A percentile compares a stretch with the other conserved stretches of the same genome.
phyloP scores from a whole-genome alignment of 2,888 invertebrate genomes.

The Laspeyria flexula region DNA sequence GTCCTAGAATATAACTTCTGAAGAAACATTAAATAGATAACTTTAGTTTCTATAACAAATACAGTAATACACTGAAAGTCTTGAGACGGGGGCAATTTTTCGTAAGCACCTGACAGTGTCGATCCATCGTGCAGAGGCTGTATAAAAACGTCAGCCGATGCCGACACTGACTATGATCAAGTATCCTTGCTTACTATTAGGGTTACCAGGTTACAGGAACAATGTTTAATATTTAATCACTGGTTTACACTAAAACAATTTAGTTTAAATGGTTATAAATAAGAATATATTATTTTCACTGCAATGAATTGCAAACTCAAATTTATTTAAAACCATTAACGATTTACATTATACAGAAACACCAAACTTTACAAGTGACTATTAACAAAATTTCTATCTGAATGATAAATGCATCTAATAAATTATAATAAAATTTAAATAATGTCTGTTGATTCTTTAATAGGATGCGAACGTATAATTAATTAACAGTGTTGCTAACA shows the following conservation, averaged over 20 bases:
- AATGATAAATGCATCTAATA: conserved; percentile 42
- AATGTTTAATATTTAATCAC: conserved; percentile 1
- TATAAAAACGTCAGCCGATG: conserved; percentile 73
- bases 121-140: conserved; percentile 64
- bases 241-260: conserved; percentile 2
- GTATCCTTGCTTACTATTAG: conserved; percentile 55
- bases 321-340: conserved; percentile 33
- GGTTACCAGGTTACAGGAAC: conserved; percentile 40
- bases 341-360: conserved; percentile 19
- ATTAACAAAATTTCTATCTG: conserved; percentile 34
- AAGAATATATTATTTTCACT: conserved; percentile 19
- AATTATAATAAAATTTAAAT: conserved; percentile 47
- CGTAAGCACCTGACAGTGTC: conserved; percentile 68
- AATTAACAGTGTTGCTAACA: conserved; percentile 79
- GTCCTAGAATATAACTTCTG: too few relatives aligned
- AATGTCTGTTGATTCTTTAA: conserved; percentile 47
- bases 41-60: conserved; percentile 11
- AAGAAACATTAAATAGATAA: not conserved
- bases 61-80: conserved; percentile 19
- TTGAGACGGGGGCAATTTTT: conserved; percentile 62
- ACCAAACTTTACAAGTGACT: conserved; percentile 23
- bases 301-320: conserved; percentile 22
- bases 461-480: conserved; percentile 65
- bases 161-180: conserved; percentile 74
- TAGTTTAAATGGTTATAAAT: conserved; percentile 10